Base-by-base conservation (phyloP, 2,888 invertebrate species). In the Parasteatoda lunata region DNA sequence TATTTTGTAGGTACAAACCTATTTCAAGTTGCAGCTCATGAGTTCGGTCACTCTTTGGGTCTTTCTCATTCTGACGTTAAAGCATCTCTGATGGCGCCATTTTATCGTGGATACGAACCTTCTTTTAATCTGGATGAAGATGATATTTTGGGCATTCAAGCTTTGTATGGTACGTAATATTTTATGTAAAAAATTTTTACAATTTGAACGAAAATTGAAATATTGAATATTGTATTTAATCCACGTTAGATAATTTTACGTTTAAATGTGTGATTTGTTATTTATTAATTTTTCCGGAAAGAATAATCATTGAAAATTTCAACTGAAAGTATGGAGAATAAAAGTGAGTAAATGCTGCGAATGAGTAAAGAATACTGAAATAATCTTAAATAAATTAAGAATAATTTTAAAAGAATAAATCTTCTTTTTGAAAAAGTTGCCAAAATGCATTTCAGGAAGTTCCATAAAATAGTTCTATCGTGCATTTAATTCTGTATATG, bases 11-110 rank as follows among this genome's bases (percentile, higher is more conserved):
- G 97, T 89, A 97, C 97, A 73, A 97, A 97, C 93, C 94, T 98
- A 70, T 97, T 97, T 93, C 97, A 97, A 95, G 96, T 96, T 78
- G 97, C 97, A 0, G 97, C 98, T n/a, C 99, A 99, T 92, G 98
- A 99, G 93, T 97, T 99, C 90, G 98, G 98, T 0, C 99, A 99
- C 92, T 97, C 98, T 0, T 93, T 99, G 66, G 99, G 99, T 15
- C 93, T 99, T 65, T 97, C 97, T 69, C 99, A 99, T 92, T 97
- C 98, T 7, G 97, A 98, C 91, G 95, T 97, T 0, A 94, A 95
- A 89, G 94, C 95, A 0, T 97, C 99, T 0, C 93, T 99, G 49
- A 99, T 99, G 99, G 98, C 98, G 3, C 98, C 99, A 5, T 98
- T 98, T 93, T 99, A 99, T 92, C 94, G 97, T 90, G 97, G 97